phyloP scores from a whole-genome alignment of 2,797 vertebrate species.

The Buphagus erythrorhynchus region DNA sequence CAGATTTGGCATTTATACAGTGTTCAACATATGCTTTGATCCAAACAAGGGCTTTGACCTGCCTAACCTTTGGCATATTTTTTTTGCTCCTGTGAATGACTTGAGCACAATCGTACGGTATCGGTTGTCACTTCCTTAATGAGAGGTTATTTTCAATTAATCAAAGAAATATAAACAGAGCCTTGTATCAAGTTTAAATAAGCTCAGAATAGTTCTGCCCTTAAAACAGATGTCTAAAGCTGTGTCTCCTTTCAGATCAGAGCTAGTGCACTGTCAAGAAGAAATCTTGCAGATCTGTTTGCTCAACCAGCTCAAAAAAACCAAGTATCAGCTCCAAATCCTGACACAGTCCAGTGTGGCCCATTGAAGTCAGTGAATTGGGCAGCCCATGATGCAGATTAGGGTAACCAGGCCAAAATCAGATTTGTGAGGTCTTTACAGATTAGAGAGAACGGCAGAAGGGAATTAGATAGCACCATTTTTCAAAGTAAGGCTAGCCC shows the following conservation, averaged over 20 bases:
- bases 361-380: not conserved
- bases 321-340: not conserved
- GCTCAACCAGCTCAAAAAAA: not conserved
- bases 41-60: conserved; percentile 62
- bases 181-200: conserved; percentile 41
- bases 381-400: not conserved
- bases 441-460: not conserved
- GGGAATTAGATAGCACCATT: not conserved
- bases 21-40: conserved; percentile 55
- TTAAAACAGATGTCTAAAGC: conserved; percentile 56
- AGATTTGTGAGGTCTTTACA: conserved; percentile 10
- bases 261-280: conserved; percentile 4
- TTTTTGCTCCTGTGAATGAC: conserved; percentile 7
- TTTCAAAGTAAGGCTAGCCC: not conserved
- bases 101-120: conserved; percentile 24
- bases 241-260: conserved; percentile 54
- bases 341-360: not conserved
- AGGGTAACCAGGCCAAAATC: conserved; percentile 15
- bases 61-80: conserved; percentile 26
- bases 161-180: conserved; percentile 59
- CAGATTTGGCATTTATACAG: conserved; percentile 48
- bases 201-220: not conserved
- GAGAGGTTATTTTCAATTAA: conserved; percentile 69
- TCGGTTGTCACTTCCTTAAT: conserved; percentile 56
- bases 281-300: conserved; percentile 24